Evolutionary conservation across 2,797 vertebrate species (phyloP).

Genomic region (Sebastes vulpes): DNA sequence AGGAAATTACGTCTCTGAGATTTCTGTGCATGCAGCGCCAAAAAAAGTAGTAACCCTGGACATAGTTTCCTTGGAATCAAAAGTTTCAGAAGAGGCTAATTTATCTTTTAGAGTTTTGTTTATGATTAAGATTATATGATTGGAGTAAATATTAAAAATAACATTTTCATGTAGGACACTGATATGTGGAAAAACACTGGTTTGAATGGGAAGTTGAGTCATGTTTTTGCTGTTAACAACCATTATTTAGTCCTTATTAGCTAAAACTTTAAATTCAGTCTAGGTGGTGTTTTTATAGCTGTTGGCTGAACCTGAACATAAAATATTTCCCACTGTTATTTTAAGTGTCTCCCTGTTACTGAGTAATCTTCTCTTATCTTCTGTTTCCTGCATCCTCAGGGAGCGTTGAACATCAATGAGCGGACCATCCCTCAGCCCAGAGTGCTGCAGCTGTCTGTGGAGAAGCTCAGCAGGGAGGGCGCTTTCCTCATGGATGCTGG

Average conservation of each 20-base stretch:
- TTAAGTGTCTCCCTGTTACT: neutral
- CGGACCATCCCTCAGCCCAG: slow-evolving; percentile 93
- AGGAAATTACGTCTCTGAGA: neutral
- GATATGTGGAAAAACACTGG: neutral
- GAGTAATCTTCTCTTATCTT: neutral
- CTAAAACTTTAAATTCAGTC: neutral
- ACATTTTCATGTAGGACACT: neutral
- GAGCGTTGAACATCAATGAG: slow-evolving; percentile 92
- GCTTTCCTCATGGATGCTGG: slow-evolving; percentile 97
- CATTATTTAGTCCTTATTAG: neutral
- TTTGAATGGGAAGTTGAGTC: neutral
- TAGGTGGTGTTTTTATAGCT: neutral
- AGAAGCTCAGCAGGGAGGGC: slow-evolving; percentile 93
- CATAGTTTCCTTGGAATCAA: neutral
- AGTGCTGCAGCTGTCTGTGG: slow-evolving; percentile 93
- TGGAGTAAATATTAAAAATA: neutral
- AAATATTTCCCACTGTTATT: neutral
- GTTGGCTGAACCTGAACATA: neutral
- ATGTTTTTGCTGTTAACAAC: neutral
- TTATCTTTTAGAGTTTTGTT: neutral
- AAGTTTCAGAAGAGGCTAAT: neutral
- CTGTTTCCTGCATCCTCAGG: slow-evolving; percentile 77
- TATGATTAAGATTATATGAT: neutral
- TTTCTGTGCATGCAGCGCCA: neutral
- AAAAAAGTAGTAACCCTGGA: neutral